Evolutionary conservation across 2,888 invertebrate genomes (phyloP), one percentile per base, ranked within the genome.

Genomic region (Hipparchia semele): DNA sequence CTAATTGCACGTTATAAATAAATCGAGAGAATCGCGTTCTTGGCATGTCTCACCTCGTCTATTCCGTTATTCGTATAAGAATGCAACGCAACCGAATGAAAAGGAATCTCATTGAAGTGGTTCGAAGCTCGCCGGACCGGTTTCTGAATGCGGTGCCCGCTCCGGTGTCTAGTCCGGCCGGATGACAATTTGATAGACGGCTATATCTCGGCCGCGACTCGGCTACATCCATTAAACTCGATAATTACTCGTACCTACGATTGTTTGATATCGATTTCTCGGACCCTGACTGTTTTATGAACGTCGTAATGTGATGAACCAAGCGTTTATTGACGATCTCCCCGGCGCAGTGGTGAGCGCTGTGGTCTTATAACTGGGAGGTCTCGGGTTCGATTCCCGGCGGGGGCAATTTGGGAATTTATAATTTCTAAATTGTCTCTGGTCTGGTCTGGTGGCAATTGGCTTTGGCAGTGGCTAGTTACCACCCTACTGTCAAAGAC

Each of bases 71-170:
- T 89, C 86, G 84, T 85, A 85, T 89, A 91, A 91, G 93, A 93
- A 92, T 93, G 92, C 91, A 93, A 92, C 92, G 92, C 91, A 89
- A 88, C 86, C 90, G 88, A 90, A 90, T 90, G 90, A 91, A 92
- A 91, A 88, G 91, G 93, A 93, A 93, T 94, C 90, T 93, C 91
- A 92, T 93, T 92, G 92, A 91, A 90, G 90, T 88, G 84, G 87
- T 87, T 85, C 80, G 84, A 80, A 83, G 87, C 87, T 81, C 80
- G 87, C 84, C 81, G 81, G 86, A 92, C 93, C 91, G 92, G 92
- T 93, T 92, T 86, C 76, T 75, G 76, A 84, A 81, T 84, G 84
- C 84, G 83, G 86, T 39, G 39, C 39, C 39, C 86, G 80, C 85
- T 84, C 84, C 82, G 82, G 77, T 80, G 87, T 88, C 89, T 87